phyloP scores from a whole-genome alignment of 2,113 vertebrate species.

The Sphaerodactylus townsendi region DNA sequence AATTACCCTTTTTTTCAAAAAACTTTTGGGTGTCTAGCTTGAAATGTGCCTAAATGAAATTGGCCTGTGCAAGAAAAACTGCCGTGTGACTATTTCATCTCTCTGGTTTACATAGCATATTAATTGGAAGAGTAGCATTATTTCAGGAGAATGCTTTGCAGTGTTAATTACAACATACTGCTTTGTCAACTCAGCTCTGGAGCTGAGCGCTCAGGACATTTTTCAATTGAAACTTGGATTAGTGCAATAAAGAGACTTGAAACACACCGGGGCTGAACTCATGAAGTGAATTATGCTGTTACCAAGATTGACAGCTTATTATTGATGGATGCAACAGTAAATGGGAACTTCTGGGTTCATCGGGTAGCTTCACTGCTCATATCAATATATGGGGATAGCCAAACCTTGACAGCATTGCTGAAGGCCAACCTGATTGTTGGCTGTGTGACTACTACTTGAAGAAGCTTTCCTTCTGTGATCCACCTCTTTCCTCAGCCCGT shows the following conservation, averaged over 20 bases:
- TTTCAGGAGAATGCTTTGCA: background rate
- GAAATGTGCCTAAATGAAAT: background rate
- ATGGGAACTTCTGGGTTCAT: background rate
- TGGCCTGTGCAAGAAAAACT: background rate
- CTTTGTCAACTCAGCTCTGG: background rate
- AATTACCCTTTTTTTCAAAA: too few species aligned
- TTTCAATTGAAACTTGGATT: constrained; percentile 12
- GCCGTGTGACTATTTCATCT: background rate
- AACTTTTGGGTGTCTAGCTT: background rate
- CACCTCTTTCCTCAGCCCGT: background rate
- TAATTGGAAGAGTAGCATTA: background rate
- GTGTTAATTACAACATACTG: background rate
- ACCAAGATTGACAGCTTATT: background rate
- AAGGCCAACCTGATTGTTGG: background rate
- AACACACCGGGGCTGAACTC: background rate
- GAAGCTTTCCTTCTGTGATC: background rate
- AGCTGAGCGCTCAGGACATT: constrained; percentile 11
- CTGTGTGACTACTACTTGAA: background rate
- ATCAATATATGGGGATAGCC: background rate
- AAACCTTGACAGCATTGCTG: too few species aligned
- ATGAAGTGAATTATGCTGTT: background rate
- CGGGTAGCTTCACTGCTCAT: background rate
- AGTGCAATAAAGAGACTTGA: background rate
- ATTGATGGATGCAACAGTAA: background rate
- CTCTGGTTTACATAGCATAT: background rate